phyloP scores from a whole-genome alignment of 2,113 vertebrate species.

The Numida meleagris region DNA sequence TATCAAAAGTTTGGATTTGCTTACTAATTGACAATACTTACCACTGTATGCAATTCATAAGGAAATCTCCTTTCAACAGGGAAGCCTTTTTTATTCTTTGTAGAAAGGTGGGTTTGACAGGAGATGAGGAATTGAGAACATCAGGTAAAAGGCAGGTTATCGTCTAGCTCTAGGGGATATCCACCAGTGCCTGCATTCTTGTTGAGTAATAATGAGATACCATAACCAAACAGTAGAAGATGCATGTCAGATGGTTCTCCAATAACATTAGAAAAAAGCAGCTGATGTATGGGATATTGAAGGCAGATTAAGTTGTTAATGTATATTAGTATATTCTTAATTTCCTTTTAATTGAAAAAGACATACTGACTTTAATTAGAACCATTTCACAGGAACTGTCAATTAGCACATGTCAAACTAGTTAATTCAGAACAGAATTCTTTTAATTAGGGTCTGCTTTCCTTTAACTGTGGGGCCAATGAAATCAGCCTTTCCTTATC shows the following conservation, averaged over 20 bases:
- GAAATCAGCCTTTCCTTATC: constrained; percentile 80
- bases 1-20: not conserved
- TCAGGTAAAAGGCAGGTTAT: constrained; percentile 37
- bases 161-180: constrained; percentile 51
- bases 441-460: constrained; percentile 88
- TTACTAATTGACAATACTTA: constrained; percentile 62
- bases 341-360: constrained; percentile 89
- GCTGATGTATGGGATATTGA: constrained; percentile 84
- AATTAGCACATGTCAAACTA: constrained; percentile 88
- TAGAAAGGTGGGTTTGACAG: constrained; percentile 38
- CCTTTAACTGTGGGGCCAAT: constrained; percentile 80
- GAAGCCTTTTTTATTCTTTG: not conserved
- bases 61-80: not conserved
- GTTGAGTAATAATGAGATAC: constrained; percentile 76
- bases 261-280: constrained; percentile 72
- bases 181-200: constrained; percentile 47
- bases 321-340: constrained; percentile 88
- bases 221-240: constrained; percentile 78
- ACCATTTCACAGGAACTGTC: constrained; percentile 86
- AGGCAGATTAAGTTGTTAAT: constrained; percentile 87
- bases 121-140: not conserved
- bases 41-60: constrained; percentile 17
- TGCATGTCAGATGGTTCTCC: constrained; percentile 81
- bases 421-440: constrained; percentile 87
- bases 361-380: constrained; percentile 90